Evolutionary conservation across 2,888 invertebrate species (phyloP).

Genomic region (Erebia epiphron): DNA sequence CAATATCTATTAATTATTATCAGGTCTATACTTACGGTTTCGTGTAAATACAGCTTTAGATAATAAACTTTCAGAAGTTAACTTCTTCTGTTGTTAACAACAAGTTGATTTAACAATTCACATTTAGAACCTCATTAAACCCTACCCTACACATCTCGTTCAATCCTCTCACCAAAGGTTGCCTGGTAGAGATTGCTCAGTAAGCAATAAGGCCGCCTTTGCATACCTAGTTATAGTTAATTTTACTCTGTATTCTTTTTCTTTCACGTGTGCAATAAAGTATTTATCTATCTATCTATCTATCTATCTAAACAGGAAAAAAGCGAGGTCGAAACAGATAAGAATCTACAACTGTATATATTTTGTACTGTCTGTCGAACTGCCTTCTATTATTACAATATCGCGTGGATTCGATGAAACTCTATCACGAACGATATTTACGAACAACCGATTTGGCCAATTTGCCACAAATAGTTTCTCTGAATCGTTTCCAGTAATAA

Average conservation of each 20-base stretch:
- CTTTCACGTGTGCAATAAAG: too few relatives aligned
- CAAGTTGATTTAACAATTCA: not conserved
- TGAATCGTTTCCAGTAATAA: constrained; percentile 15
- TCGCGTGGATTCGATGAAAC: constrained; percentile 15
- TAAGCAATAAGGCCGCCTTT: too few relatives aligned
- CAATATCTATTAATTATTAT: too few relatives aligned
- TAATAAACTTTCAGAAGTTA: not conserved
- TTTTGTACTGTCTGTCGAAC: constrained; percentile 1
- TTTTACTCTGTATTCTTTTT: too few relatives aligned
- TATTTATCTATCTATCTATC: too few relatives aligned
- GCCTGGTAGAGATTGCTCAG: too few relatives aligned
- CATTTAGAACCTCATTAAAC: not conserved
- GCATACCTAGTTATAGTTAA: too few relatives aligned
- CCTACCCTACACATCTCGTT: too few relatives aligned
- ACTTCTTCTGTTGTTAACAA: too few relatives aligned
- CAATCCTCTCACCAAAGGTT: too few relatives aligned
- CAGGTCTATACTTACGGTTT: not conserved
- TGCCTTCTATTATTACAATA: constrained; percentile 16
- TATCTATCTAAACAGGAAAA: not conserved
- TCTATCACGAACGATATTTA: constrained; percentile 17
- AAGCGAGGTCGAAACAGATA: constrained; percentile 6
- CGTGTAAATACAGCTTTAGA: not conserved
- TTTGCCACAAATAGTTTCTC: constrained; percentile 13
- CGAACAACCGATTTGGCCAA: constrained; percentile 10
- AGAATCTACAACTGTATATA: constrained; percentile 1